Evolutionary conservation across 2,113 vertebrate species (phyloP), one percentile per base, ranked within the genome.

Genomic region (Mustela lutreola): DNA sequence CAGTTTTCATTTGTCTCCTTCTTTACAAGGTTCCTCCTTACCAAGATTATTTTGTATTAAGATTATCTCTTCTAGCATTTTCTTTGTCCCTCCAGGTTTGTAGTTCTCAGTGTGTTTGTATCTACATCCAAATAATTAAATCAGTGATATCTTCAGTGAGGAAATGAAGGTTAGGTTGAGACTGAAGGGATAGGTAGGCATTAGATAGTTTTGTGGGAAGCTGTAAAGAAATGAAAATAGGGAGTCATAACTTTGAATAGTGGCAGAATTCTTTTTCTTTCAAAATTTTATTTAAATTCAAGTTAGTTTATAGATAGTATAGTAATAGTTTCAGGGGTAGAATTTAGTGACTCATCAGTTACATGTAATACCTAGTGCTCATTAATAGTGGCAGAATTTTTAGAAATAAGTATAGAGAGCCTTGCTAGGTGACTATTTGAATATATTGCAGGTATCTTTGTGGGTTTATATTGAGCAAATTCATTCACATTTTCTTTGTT

Each of bases 401-500:
- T 81, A 81, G 42, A 86, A 91, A n/a, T 71, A 53, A 58, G 7
- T 73, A 21, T 33, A 73, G 42, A 48, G 63, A 58, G 15, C 36
- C 24, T 83, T 19, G 31, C 36, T 65, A 63, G 2, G 16, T 91
- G 45, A 65, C 7, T 89, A 45, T 56, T 82, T 81, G 28, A 89
- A 78, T 93, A 39, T 78, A 78, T 95, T 79, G 7, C 4, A 84
- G 5, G 14, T 89, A 78, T 39, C 39, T 96, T 1, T 83, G 36
- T 36, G 16, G 12, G 22, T 75, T 96, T 45, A 65, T 36, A 56
- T 88, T 88, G 7, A 56, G 45, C 42, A 91, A 71, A 65, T 82
- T 88, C 56, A 11, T 96, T 75, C 75, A 80, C 56, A 63, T 83
- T 67, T 93, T 89, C 24, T 76, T 67, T 93, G 70, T 63, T 93